phyloP scores from a whole-genome alignment of 2,113 vertebrate genomes.

The Gopherus evgoodei region DNA sequence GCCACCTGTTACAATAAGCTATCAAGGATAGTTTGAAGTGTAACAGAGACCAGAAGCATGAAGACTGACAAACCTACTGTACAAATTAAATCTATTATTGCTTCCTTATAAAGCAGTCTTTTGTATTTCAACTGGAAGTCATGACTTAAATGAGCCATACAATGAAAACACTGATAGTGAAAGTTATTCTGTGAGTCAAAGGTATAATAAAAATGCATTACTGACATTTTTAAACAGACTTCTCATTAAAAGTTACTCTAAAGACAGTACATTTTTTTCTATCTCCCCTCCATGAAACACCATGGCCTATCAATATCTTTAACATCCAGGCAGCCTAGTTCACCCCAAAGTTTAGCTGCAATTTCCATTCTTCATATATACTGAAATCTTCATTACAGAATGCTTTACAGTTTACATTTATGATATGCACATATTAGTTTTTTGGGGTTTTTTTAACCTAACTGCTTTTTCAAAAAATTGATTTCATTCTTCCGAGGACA shows the following conservation, averaged over 20 bases:
- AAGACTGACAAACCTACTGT: neutral
- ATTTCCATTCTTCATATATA: neutral
- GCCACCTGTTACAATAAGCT: neutral
- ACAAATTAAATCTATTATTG: neutral
- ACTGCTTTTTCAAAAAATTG: too few species aligned
- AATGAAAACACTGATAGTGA: neutral
- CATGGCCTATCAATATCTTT: neutral
- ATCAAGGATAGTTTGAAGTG: neutral
- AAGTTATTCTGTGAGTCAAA: neutral
- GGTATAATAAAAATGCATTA: neutral
- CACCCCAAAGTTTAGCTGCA: neutral
- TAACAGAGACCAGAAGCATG: neutral
- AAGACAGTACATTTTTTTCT: neutral
- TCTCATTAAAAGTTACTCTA: neutral
- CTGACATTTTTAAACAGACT: neutral
- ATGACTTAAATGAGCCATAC: neutral
- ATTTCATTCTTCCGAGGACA: neutral
- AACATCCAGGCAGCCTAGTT: neutral
- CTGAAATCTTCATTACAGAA: too few species aligned
- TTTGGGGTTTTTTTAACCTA: too few species aligned
- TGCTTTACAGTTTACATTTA: too few species aligned
- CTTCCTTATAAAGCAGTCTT: neutral
- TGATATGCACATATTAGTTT: too few species aligned
- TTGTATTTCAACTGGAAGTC: neutral
- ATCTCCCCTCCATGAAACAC: neutral